phyloP scores from a whole-genome alignment of 2,113 vertebrate genomes.

The Thryonomys swinderianus region DNA sequence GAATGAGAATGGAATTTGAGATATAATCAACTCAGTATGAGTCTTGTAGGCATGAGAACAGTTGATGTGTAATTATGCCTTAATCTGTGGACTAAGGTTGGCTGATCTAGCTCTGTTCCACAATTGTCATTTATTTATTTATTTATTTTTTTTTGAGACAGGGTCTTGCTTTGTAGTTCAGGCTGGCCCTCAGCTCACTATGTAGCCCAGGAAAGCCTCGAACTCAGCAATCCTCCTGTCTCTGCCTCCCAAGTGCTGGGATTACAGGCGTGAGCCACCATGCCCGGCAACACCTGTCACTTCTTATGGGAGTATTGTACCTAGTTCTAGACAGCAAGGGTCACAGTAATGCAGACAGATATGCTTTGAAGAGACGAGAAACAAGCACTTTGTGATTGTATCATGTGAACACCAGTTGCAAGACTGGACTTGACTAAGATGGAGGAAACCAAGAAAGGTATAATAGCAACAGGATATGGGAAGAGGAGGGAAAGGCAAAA shows the following conservation, averaged over 20 bases:
- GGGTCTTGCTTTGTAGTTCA: too few species aligned
- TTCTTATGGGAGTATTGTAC: background rate
- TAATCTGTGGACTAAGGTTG: background rate
- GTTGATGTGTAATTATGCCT: background rate
- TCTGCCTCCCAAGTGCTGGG: too few species aligned
- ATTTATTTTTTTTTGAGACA: too few species aligned
- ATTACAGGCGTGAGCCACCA: too few species aligned
- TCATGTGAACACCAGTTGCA: background rate
- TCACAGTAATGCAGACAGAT: background rate
- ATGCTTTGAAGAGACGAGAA: background rate
- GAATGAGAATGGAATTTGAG: background rate
- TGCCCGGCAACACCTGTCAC: too few species aligned
- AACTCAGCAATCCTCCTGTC: too few species aligned
- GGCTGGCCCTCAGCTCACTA: too few species aligned
- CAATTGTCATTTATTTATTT: too few species aligned
- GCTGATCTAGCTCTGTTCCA: background rate
- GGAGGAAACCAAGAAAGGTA: background rate
- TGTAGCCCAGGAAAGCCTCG: too few species aligned
- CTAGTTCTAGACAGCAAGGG: background rate
- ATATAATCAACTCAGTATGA: background rate
- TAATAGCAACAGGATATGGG: background rate
- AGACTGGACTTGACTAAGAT: background rate
- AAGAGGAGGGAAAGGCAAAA: background rate
- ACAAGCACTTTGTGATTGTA: background rate
- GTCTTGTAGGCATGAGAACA: background rate